Evolutionary conservation across 2,888 invertebrate genomes (phyloP).

Genomic region (Dorcus hopei): DNA sequence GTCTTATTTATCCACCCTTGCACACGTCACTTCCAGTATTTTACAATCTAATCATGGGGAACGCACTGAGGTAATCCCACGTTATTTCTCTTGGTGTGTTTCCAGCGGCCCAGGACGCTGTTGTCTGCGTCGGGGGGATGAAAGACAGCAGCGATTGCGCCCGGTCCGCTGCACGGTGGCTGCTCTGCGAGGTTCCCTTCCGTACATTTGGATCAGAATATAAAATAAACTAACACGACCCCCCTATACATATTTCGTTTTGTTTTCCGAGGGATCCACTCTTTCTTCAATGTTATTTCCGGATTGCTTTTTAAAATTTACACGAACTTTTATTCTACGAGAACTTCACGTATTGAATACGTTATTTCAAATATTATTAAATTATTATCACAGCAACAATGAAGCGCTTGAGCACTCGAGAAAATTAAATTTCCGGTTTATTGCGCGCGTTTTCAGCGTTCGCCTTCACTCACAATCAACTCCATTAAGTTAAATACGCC

Average conservation of each 20-base stretch:
- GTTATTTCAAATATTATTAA: neutral
- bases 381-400: no score
- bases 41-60: slow-evolving; percentile 56
- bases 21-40: slow-evolving; percentile 54
- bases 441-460: no score
- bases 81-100: slow-evolving; percentile 52
- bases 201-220: slow-evolving; percentile 49
- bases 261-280: slow-evolving; percentile 43
- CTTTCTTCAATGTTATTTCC: slow-evolving; percentile 44
- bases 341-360: neutral
- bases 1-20: slow-evolving; percentile 53
- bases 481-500: slow-evolving; percentile 23
- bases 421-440: slow-evolving; percentile 22
- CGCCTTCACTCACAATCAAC: neutral
- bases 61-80: slow-evolving; percentile 53
- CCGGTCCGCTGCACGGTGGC: slow-evolving; percentile 34
- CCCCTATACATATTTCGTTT: slow-evolving; percentile 44
- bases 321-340: slow-evolving; percentile 24
- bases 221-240: slow-evolving; percentile 49
- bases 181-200: slow-evolving; percentile 41
- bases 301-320: slow-evolving; percentile 36
- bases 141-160: slow-evolving; percentile 2
- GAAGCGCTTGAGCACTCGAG: slow-evolving; percentile 16
- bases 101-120: slow-evolving; percentile 34
- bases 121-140: slow-evolving; percentile 11